Base-by-base conservation (phyloP, 1,140 invertebrate species). In the Magallana ariakensis region DNA sequence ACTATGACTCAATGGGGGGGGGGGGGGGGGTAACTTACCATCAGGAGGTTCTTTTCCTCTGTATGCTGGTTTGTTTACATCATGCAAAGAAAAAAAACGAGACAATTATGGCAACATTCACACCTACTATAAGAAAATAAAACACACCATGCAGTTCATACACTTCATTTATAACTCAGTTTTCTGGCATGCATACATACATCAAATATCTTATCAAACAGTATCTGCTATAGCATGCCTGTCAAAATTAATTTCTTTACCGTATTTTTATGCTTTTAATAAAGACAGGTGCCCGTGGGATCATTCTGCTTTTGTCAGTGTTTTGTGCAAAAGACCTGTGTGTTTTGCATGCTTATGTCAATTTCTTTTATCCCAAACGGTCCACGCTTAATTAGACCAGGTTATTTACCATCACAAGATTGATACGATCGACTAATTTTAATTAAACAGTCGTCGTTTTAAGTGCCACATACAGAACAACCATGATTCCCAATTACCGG, bases 351-450 rank as follows among this genome's bases (percentile, higher is more conserved):
- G 66, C 66, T 75, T 75, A 75, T 26, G 26, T 75, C 66, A 26
- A 75, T 75, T 75, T 75, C 66, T 75, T 75, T 60, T 75, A 13
- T 26, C 33, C 22, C 19, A 33, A 13, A 26, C 15, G 66, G 66
- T 75, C 22, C 66, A 75, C 33, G 66, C 66, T 75, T 22, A 75
- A 75, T 75, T 75, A 75, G 66, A 26, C 13, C 22, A 2, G 22
- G 22, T 26, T 26, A 75, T 75, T 75, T 75, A 75, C 66, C 66
- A 75, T 75, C 66, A 75, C 66, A 75, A 6, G 33, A 75, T 22
- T 75, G 66, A 75, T 75, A 75, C 66, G 66, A 75, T 75, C 66
- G 66, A 75, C 66, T 75, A 75, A 26, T 75, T 75, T 75, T 75
- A 75, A 75, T 75, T 75, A 75, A 75, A 75, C 66, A 75, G 26